Evolutionary conservation across 2,113 vertebrate genomes (phyloP).

Genomic region (Stomatorhinus ivindoensis): DNA sequence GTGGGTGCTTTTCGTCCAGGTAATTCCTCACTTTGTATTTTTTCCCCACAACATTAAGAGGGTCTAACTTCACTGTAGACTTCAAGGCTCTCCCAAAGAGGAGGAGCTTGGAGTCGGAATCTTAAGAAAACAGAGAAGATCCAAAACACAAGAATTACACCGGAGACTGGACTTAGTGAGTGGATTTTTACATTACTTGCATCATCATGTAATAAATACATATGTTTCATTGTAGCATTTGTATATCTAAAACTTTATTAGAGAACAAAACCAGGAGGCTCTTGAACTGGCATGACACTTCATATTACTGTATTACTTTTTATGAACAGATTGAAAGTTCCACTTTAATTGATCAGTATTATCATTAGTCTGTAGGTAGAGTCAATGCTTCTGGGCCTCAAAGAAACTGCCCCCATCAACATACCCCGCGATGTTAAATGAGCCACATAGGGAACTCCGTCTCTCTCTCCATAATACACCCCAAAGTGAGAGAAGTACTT

Average conservation of each 20-base stretch:
- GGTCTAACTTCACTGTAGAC: conserved; percentile 60
- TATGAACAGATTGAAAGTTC: neutral
- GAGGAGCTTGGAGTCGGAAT: conserved; percentile 54
- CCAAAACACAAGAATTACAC: neutral
- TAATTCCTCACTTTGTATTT: conserved; percentile 65
- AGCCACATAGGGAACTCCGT: conserved; percentile 61
- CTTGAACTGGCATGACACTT: neutral
- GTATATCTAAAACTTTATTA: neutral
- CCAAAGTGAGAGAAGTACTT: conserved; percentile 64
- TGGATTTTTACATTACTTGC: neutral
- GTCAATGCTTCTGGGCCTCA: neutral
- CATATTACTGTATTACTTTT: neutral
- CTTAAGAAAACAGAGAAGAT: conserved; percentile 32
- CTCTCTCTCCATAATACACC: conserved; percentile 62
- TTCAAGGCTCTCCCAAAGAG: conserved; percentile 60
- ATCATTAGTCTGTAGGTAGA: neutral
- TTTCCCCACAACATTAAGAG: conserved; percentile 52
- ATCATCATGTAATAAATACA: neutral
- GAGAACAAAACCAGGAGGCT: neutral
- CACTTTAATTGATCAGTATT: neutral
- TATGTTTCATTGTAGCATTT: neutral
- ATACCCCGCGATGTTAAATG: conserved; percentile 60
- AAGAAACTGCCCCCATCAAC: neutral
- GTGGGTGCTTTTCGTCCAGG: conserved; percentile 48
- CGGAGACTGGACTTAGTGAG: neutral